Base-by-base conservation (phyloP, 1,140 invertebrate genomes). In the Chironomus tepperi region DNA sequence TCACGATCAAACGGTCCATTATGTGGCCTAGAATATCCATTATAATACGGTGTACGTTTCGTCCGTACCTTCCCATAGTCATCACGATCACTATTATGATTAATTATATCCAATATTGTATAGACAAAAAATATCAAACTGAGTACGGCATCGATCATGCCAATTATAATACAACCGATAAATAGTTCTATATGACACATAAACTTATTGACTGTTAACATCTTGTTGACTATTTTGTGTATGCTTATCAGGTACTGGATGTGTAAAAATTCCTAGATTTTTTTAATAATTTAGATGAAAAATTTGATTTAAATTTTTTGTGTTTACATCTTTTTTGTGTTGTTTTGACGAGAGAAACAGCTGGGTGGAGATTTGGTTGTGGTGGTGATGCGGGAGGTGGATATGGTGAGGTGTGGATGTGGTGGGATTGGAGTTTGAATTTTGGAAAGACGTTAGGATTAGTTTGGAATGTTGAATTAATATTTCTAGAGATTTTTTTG, bases 161-260 rank as follows among this genome's bases (percentile, higher is more conserved):
- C 47, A 57, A 57, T 57, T 9, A 57, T 57, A n/a, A 57, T 57
- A 15, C 47, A 57, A 10, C 47, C 47, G 3, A 57, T 15, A 15
- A 57, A 57, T 5, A 57, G 47, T 15, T 57, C 47, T 15, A 57
- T n/a, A 5, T 57, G 47, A 57, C 47, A 57, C 47, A 57, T 57
- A n/a, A 57, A 57, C 47, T 57, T 57, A 15, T 57, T 57, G 47
- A 57, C 47, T 57, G 47, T 57, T n/a, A 57, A 57, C 47, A 57
- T 57, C n/a, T 57, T 57, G 43, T 15, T 57, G 5, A 15, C 10
- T 57, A 12, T 12, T 47, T 57, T 57, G 12, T 57, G 47, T 5
- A 34, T 1, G 5, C 5, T 34, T 34, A 34, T 34, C 24, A 34
- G 24, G 24, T 34, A 34, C 24, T 2, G 24, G 5, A 34, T 1